Percentiles rank a stretch among this genome's conserved stretches.
Evolutionary conservation across 1,140 invertebrate genomes (phyloP).

Genomic region (Drosophila pectinifera): DNA sequence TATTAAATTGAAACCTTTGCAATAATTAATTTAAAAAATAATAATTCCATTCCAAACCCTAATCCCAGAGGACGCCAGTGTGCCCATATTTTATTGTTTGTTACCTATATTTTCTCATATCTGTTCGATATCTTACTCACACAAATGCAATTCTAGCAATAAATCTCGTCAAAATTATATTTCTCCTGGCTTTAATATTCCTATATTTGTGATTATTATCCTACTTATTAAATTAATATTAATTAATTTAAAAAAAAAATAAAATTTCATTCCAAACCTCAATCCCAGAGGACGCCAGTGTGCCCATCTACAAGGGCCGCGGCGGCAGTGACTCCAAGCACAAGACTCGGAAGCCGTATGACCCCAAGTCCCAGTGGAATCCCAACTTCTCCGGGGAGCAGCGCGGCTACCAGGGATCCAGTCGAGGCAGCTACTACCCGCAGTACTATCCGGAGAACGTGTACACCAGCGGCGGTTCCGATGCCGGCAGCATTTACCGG

Average conservation of each 20-base stretch:
- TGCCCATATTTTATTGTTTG: too few relatives aligned
- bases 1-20: too few relatives aligned
- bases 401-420: slow-evolving; percentile 38
- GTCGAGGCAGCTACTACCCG: slow-evolving; percentile 50
- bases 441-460: slow-evolving; percentile 71
- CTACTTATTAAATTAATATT: too few relatives aligned
- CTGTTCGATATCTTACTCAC: too few relatives aligned
- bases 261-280: neutral
- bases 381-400: slow-evolving; percentile 72
- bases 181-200: too few relatives aligned
- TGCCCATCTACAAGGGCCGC: slow-evolving; percentile 82
- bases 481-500: slow-evolving; percentile 57
- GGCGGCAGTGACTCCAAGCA: slow-evolving; percentile 62
- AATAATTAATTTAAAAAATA: too few relatives aligned
- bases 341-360: slow-evolving; percentile 60
- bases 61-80: slow-evolving; percentile 77
- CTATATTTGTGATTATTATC: too few relatives aligned
- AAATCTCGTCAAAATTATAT: too few relatives aligned
- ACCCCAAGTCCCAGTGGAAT: slow-evolving; percentile 80
- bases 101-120: too few relatives aligned
- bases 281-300: slow-evolving; percentile 77
- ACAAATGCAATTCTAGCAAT: too few relatives aligned
- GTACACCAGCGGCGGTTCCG: slow-evolving; percentile 45
- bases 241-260: too few relatives aligned
- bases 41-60: neutral